phyloP scores from a whole-genome alignment of 2,797 vertebrate genomes.

The Pipistrellus nathusii region DNA sequence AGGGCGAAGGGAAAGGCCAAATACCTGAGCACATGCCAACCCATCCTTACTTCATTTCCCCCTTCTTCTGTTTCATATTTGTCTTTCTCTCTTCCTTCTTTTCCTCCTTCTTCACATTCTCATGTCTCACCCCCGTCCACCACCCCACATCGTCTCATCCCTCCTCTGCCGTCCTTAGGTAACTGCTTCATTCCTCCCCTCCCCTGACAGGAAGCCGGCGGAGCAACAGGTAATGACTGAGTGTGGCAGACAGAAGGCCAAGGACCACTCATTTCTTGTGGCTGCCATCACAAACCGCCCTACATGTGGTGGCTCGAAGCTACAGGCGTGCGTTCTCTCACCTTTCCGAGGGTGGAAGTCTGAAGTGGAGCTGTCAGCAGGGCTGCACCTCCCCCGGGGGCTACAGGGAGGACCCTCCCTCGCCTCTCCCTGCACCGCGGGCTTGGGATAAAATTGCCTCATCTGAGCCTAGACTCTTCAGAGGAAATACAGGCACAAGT shows the following conservation, averaged over 20 bases:
- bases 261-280: not conserved
- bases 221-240: not conserved
- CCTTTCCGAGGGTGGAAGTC: not conserved
- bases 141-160: rapidly evolving
- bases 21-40: not conserved
- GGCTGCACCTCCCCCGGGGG: not conserved
- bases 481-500: not conserved
- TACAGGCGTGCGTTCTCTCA: not conserved
- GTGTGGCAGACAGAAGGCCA: not conserved
- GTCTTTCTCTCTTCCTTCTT: not conserved
- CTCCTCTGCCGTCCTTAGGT: not conserved
- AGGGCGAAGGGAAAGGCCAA: not conserved
- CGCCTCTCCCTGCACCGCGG: not conserved
- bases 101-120: not conserved
- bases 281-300: not conserved
- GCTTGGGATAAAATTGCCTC: not conserved
- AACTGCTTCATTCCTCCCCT: not conserved
- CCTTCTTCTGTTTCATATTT: not conserved
- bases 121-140: not conserved
- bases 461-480: not conserved
- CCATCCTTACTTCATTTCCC: not conserved
- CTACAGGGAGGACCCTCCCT: not conserved
- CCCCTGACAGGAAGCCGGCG: not conserved
- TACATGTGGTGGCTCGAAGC: not conserved
- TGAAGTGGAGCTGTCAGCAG: not conserved